These are phyloP conservation scores for Apotomis turbidana DNA, from an alignment of 2,888 invertebrate genomes.

Conservation along the genomic window DNA sequence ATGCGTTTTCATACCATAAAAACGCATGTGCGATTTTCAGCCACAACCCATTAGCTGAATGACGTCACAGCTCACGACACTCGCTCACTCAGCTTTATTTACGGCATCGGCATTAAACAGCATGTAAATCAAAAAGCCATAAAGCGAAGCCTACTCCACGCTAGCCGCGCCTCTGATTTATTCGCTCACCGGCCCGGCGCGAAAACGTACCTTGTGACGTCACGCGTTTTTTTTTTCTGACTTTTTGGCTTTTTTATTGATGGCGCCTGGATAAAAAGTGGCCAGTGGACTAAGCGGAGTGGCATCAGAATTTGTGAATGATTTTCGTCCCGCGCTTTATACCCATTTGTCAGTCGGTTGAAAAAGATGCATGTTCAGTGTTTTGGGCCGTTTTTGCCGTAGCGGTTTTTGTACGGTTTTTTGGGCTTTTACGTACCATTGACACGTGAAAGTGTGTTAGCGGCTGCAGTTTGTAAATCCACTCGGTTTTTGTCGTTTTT, in stretches of 20 bases:
- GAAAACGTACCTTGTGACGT: constrained; percentile 81
- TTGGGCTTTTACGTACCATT: constrained; percentile 82
- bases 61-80: constrained; percentile 2
- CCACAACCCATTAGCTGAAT: neutral
- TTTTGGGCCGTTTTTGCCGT: constrained; percentile 53
- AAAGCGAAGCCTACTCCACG: constrained; percentile 77
- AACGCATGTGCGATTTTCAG: neutral
- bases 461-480: constrained; percentile 79
- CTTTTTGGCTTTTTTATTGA: constrained; percentile 77
- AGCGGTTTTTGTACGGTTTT: constrained; percentile 65
- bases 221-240: constrained; percentile 65
- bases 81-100: constrained; percentile 53
- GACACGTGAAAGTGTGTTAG: constrained; percentile 83
- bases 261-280: constrained; percentile 79
- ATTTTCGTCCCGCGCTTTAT: constrained; percentile 79
- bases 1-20: neutral
- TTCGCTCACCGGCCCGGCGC: constrained; percentile 73
- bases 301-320: constrained; percentile 81
- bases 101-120: constrained; percentile 63
- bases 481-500: constrained; percentile 57
- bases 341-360: constrained; percentile 81
- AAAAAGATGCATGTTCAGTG: constrained; percentile 77
- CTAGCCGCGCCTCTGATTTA: constrained; percentile 76
- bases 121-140: constrained; percentile 75
- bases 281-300: constrained; percentile 67